Conservation (phyloP, 92 coral and sea anemone species). For the Muricea muricata region DNA sequence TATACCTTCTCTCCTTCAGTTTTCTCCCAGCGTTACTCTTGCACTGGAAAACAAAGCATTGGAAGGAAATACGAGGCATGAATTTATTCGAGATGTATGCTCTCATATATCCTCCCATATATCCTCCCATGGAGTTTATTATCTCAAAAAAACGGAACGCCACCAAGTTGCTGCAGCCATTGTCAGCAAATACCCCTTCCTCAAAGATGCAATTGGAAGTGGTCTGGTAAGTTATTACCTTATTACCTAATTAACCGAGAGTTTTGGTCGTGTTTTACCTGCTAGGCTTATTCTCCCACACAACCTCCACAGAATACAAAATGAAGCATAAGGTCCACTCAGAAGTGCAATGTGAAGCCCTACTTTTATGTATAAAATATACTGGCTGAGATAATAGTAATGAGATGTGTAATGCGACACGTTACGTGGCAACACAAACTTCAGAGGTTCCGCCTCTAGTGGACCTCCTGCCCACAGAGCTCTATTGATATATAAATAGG, state of each 20-base stretch:
- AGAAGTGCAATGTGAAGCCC: too few relatives aligned
- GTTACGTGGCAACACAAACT: too few relatives aligned
- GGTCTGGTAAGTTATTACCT: neutral
- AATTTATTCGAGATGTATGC: neutral
- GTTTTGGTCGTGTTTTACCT: neutral
- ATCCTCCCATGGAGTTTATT: constrained; percentile 6
- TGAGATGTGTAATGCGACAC: too few relatives aligned
- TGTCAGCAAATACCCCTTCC: constrained; percentile 6
- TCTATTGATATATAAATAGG: too few relatives aligned
- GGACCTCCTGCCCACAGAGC: too few relatives aligned
- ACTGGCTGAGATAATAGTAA: too few relatives aligned
- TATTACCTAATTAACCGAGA: neutral
- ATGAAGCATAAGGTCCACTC: too few relatives aligned
- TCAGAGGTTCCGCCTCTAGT: too few relatives aligned
- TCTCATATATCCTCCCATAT: neutral
- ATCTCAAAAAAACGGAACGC: neutral
- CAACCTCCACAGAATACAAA: too few relatives aligned
- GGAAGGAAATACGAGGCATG: neutral
- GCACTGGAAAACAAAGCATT: neutral
- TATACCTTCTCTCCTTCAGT: neutral
- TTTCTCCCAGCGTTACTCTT: constrained; percentile 2
- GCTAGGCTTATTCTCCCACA: neutral
- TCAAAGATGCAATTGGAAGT: constrained; percentile 6
- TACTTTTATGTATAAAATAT: too few relatives aligned
- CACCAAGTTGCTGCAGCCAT: constrained; percentile 4